phyloP scores from a whole-genome alignment of 2,797 vertebrate genomes.

The Pygocentrus nattereri region DNA sequence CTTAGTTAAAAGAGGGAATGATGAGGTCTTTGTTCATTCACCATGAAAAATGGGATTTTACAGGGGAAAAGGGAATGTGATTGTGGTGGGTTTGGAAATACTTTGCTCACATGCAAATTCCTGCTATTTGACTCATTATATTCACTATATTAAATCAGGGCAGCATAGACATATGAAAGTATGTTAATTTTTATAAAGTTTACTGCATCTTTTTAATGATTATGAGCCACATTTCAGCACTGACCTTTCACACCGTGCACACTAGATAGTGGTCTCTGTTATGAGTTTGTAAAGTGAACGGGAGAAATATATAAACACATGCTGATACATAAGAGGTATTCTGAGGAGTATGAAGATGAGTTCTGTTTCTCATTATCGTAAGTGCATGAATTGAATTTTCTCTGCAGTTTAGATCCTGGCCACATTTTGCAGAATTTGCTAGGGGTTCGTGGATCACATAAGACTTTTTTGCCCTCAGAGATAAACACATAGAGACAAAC shows the following conservation, averaged over 20 bases:
- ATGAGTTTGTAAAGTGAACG: background rate
- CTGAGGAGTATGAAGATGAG: background rate
- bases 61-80: conserved; percentile 11
- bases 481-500: background rate
- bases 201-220: background rate
- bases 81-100: conserved; percentile 18
- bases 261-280: conserved; percentile 15
- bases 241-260: conserved; percentile 33
- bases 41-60: conserved; percentile 25
- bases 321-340: conserved; percentile 4
- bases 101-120: conserved; percentile 7
- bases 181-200: background rate
- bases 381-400: conserved; percentile 2
- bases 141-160: background rate
- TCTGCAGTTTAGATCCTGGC: background rate
- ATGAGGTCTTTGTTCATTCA: background rate
- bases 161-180: background rate
- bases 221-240: background rate
- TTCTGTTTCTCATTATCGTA: conserved; percentile 27
- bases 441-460: background rate
- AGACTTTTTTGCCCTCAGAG: background rate
- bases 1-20: conserved; percentile 31
- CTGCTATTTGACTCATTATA: background rate
- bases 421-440: too few relatives aligned
- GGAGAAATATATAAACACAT: conserved; percentile 4